Percentiles rank a stretch among this genome's conserved stretches.
phyloP scores from a whole-genome alignment of 2,888 invertebrate species.

The Conomelus anceps region DNA sequence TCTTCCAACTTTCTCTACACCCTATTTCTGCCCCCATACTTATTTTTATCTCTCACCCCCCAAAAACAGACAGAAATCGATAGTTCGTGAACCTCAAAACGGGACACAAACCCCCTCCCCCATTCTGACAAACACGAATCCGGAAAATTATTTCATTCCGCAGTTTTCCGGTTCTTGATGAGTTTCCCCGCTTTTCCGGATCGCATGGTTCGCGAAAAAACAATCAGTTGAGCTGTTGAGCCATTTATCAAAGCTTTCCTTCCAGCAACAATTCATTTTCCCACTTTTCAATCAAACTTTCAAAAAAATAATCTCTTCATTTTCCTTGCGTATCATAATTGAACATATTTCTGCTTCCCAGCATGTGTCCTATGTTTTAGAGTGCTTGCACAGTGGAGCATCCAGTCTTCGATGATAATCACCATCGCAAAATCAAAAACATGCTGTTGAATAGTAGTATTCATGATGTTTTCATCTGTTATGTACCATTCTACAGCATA shows the following conservation, averaged over 20 bases:
- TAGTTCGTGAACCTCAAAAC: background rate
- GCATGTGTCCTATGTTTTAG: no score
- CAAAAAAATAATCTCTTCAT: no score
- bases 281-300: background rate
- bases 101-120: background rate
- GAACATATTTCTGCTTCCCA: no score
- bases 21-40: background rate
- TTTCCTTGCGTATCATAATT: no score
- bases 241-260: background rate
- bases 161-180: background rate
- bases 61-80: background rate
- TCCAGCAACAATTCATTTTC: no score
- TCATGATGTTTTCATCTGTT: no score
- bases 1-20: background rate
- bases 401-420: no score
- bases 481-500: no score
- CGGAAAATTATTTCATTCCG: background rate
- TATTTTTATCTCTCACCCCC: background rate
- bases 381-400: no score
- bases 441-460: no score
- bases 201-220: background rate
- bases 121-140: background rate
- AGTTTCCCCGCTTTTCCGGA: background rate
- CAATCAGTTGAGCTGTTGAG: background rate
- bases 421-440: no score